Evolutionary conservation across 2,113 vertebrate genomes (phyloP).

Genomic region (Melanostigma gelatinosum): DNA sequence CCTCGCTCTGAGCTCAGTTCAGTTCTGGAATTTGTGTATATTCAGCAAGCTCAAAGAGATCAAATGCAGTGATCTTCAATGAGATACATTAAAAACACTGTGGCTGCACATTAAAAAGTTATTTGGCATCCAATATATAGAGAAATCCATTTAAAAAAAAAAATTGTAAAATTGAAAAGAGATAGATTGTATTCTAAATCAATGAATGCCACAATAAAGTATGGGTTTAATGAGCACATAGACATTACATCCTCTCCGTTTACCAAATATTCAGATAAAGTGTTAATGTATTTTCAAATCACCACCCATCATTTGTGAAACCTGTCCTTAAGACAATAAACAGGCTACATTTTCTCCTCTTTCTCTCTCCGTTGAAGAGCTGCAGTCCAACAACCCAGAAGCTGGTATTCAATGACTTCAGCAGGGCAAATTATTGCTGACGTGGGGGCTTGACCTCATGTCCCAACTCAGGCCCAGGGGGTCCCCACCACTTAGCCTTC

Average conservation of each 20-base stretch:
- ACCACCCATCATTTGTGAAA: background rate
- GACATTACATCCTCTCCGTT: background rate
- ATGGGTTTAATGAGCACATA: constrained; percentile 17
- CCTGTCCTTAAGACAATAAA: background rate
- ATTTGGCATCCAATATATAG: background rate
- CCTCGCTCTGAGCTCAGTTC: background rate
- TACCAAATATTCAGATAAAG: background rate
- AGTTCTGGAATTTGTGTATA: background rate
- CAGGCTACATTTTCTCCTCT: background rate
- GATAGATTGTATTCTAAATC: background rate
- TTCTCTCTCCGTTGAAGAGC: background rate
- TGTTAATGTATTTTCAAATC: background rate
- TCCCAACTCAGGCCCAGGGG: constrained; percentile 34
- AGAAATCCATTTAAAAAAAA: background rate
- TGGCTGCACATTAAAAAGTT: background rate
- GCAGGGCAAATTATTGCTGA: constrained; percentile 41
- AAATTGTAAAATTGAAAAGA: background rate
- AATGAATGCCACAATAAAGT: background rate
- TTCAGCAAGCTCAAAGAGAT: background rate
- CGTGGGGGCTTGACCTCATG: constrained; percentile 45
- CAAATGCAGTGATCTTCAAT: background rate
- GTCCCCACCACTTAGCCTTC: constrained; percentile 33
- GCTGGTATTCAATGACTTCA: constrained; percentile 38
- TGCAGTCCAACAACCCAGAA: constrained; percentile 10
- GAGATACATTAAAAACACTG: background rate